These are phyloP conservation scores for Diarsia rubi DNA, from an alignment of 2,888 invertebrate species.

Conservation along the genomic window DNA sequence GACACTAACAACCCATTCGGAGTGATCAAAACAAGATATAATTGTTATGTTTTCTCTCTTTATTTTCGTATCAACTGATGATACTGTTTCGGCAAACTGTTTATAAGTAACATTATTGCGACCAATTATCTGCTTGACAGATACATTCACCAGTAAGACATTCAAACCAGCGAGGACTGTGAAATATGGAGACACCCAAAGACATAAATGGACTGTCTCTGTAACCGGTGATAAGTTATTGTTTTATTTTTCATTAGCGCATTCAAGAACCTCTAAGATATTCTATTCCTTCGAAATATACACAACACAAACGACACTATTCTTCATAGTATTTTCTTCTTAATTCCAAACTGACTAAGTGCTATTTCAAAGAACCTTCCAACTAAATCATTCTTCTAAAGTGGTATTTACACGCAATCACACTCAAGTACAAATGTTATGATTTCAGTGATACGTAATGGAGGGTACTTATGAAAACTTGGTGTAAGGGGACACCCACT, in stretches of 20 bases:
- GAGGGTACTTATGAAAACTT: conserved; percentile 72
- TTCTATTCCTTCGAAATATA: conserved; percentile 1
- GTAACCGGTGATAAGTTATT: not conserved
- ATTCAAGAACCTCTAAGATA: not conserved
- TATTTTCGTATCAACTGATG: conserved; percentile 39
- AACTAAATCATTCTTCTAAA: conserved; percentile 43
- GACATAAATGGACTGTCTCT: not conserved
- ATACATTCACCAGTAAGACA: not conserved
- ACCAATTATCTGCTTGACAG: conserved; percentile 5
- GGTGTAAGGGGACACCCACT: conserved; percentile 81
- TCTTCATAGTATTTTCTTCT: conserved; percentile 9
- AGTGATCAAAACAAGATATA: conserved; percentile 33
- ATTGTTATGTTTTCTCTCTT: conserved; percentile 39
- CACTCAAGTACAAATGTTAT: conserved; percentile 47
- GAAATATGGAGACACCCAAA: conserved; percentile 2
- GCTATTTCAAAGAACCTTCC: conserved; percentile 56
- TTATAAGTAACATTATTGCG: conserved; percentile 12
- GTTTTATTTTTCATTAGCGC: not conserved
- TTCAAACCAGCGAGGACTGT: conserved; percentile 1
- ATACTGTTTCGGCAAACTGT: conserved; percentile 30
- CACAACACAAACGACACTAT: conserved; percentile 9
- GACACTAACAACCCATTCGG: conserved; percentile 48
- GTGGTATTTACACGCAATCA: conserved; percentile 45
- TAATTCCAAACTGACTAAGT: conserved; percentile 39
- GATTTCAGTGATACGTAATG: conserved; percentile 67